Base-by-base conservation (phyloP, 2,797 vertebrate species). In the Acridotheres tristis region DNA sequence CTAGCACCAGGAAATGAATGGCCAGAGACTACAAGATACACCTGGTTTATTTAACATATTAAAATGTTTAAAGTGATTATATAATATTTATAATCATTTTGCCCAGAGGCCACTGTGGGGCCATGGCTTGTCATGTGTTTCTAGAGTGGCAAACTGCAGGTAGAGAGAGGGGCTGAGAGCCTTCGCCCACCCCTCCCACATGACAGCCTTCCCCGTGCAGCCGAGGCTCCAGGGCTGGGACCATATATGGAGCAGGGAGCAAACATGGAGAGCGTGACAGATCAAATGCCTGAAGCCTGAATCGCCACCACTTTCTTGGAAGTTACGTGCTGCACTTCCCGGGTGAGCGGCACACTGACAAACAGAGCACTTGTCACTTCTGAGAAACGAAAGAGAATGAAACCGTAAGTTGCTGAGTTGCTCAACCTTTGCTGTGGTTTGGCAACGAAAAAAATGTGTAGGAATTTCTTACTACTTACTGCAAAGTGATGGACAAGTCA, bases 231-330 rank as follows among this genome's bases (percentile, higher is more conserved):
- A 1, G 30, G 53, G 48, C 32, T 1, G 1, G 79, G 80, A 42
- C 80, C 55, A 48, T 53, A 59, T 61, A 27, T n/a, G 65, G 72
- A 83, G 63, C 5, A 7, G 67, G 74, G 40, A 79, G 53, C 48
- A 76, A 79, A 55, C 7, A 1, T 29, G 42, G 66, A 29, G 42
- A 91, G 32, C 7, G 4, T 57, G 79, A 93, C 26, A 94, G 45
- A 68, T 88, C 29, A 88, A 91, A 96, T 94, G 83, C 83, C 85
- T 88, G 86, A 75, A 85, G 88, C 54, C 85, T 91, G 90, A 94
- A 90, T 88, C 12, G 36, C 13, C 0, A 0, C 34, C 1, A 8
- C 50, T 78, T 94, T 83, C 92, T 75, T 90, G 92, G 93, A 91
- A 95, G 76, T 57, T 83, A 78, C 0, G 0, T 10, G 38, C 42